Evolutionary conservation across 2,797 vertebrate genomes (phyloP).

Genomic region (Poeciliopsis presidionis): DNA sequence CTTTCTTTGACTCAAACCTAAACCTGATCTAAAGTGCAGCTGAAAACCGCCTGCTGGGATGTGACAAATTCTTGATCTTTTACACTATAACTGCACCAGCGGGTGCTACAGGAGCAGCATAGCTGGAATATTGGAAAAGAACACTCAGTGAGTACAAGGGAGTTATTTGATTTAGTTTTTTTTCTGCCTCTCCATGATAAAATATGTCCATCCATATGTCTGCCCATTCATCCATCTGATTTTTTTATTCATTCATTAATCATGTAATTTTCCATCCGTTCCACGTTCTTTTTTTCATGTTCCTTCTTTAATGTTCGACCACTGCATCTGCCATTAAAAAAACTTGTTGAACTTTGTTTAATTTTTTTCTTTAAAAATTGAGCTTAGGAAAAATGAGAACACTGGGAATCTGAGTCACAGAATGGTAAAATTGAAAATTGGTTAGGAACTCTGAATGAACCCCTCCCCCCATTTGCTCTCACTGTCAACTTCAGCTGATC

Average conservation of each 20-base stretch:
- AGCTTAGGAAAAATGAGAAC: background rate
- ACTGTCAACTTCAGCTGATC: conserved; percentile 25
- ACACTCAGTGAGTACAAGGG: background rate
- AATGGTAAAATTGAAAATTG: background rate
- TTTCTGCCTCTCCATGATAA: background rate
- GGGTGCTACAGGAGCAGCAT: background rate
- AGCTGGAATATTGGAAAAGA: conserved; percentile 11
- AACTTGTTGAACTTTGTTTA: background rate
- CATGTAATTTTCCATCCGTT: background rate
- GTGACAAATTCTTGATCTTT: conserved; percentile 35
- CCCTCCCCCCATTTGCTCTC: conserved; percentile 20
- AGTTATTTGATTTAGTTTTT: background rate
- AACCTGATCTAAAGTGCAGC: conserved; percentile 44
- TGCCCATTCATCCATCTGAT: background rate
- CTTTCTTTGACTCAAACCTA: conserved; percentile 30
- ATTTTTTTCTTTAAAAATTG: background rate
- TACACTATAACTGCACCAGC: conserved; percentile 30
- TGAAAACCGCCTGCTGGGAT: conserved; percentile 35
- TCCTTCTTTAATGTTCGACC: background rate
- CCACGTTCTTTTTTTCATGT: background rate
- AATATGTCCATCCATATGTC: background rate
- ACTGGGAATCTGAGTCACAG: background rate
- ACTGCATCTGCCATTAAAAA: background rate
- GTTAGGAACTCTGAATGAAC: conserved; percentile 12
- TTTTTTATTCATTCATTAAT: background rate